A percentile compares a stretch with the other conserved stretches of the same genome.
These are phyloP conservation scores for Carapus acus DNA, from an alignment of 2,797 vertebrate genomes.

Conservation along the genomic window DNA sequence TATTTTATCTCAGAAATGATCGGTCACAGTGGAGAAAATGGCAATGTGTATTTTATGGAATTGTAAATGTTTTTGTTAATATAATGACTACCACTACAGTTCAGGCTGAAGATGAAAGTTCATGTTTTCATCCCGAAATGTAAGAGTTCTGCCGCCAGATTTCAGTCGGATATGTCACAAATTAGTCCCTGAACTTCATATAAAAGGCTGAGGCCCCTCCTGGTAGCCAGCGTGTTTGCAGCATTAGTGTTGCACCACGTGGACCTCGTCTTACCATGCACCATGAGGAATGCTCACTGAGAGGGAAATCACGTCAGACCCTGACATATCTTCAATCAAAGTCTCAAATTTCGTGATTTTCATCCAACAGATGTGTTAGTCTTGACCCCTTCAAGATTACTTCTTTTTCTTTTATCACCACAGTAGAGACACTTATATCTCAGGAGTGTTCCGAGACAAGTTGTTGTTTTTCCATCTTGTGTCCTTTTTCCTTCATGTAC, in stretches of 20 bases:
- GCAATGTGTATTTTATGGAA: too few species aligned
- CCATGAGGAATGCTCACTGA: conserved; percentile 37
- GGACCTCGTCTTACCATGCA: conserved; percentile 20
- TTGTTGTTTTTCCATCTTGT: not conserved
- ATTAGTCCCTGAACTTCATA: not conserved
- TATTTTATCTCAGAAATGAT: not conserved
- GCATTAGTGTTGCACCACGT: conserved; percentile 1
- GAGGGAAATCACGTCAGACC: conserved; percentile 11
- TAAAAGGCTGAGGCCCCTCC: conserved; percentile 4
- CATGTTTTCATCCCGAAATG: too few species aligned
- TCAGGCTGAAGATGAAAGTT: too few species aligned
- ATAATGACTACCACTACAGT: too few species aligned
- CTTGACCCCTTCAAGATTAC: too few species aligned
- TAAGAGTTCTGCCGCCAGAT: too few species aligned
- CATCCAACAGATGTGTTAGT: conserved; percentile 4
- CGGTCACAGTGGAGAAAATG: too few species aligned
- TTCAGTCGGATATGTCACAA: too few species aligned
- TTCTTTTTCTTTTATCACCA: too few species aligned
- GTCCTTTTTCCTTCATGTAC: conserved; percentile 7
- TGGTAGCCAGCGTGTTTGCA: conserved; percentile 9
- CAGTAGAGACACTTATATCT: too few species aligned
- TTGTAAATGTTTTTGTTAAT: too few species aligned
- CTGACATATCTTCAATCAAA: conserved; percentile 15
- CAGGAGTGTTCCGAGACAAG: conserved; percentile 1
- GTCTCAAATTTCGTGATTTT: conserved; percentile 7